These are phyloP conservation scores for Amphiduros pacificus DNA, from an alignment of 2,888 invertebrate genomes.

Conservation along the genomic window DNA sequence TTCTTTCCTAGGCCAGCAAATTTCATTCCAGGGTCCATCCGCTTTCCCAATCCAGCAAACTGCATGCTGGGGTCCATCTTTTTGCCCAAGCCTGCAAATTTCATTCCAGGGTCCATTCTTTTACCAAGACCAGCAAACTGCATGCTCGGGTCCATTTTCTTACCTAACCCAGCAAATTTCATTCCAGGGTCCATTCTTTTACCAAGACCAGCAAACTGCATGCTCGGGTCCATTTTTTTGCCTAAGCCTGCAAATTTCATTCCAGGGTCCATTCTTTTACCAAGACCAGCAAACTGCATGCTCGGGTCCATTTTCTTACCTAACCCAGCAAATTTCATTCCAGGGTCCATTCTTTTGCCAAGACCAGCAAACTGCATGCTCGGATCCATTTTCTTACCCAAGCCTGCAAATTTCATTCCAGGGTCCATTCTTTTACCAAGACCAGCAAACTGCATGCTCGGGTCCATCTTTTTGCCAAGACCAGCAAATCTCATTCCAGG, in stretches of 20 bases:
- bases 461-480: constrained; percentile 7
- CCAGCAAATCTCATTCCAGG: constrained; percentile 14
- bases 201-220: constrained; percentile 2
- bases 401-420: constrained; percentile 10
- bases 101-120: constrained; percentile 1
- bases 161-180: constrained; percentile 11
- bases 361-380: constrained; percentile 12
- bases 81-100: constrained; percentile 13
- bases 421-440: constrained; percentile 10
- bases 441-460: constrained; percentile 11
- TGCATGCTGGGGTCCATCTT: neutral
- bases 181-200: neutral
- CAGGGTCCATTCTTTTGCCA: constrained; percentile 10
- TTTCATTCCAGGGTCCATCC: neutral
- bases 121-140: constrained; percentile 12
- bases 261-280: constrained; percentile 5
- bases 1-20: constrained; percentile 15
- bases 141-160: constrained; percentile 4
- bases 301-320: neutral
- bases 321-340: constrained; percentile 3
- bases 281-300: constrained; percentile 12
- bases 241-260: constrained; percentile 14
- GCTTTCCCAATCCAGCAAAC: constrained; percentile 14
- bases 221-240: neutral
- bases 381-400: constrained; percentile 4